phyloP scores from a whole-genome alignment of 2,888 invertebrate species.

The Macropis europaea region DNA sequence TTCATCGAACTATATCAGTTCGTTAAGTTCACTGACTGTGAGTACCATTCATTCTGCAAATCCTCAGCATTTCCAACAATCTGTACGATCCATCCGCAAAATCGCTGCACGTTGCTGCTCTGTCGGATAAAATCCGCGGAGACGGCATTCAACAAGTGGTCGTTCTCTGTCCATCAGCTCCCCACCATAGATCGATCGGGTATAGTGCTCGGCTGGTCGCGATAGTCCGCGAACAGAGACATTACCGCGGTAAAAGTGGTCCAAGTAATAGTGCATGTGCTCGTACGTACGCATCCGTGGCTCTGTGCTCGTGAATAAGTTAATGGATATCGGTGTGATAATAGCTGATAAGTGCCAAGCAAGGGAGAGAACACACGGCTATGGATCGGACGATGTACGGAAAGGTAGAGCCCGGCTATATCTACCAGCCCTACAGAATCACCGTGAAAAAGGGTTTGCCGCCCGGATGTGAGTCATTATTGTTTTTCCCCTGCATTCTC shows the following conservation, averaged over 20 bases:
- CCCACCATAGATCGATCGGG: constrained; percentile 40
- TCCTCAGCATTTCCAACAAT: too few relatives aligned
- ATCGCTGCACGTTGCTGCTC: too few relatives aligned
- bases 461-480: constrained; percentile 89
- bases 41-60: too few relatives aligned
- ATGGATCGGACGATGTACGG: constrained; percentile 97
- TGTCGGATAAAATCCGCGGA: constrained; percentile 34
- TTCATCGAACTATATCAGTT: too few relatives aligned
- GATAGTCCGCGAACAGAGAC: constrained; percentile 37
- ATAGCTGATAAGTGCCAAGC: background rate
- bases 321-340: constrained; percentile 7
- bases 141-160: constrained; percentile 53
- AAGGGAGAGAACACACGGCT: constrained; percentile 21
- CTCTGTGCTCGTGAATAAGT: background rate
- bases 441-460: constrained; percentile 91
- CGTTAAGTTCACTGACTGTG: too few relatives aligned
- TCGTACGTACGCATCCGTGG: constrained; percentile 17
- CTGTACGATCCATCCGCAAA: too few relatives aligned
- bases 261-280: constrained; percentile 23
- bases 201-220: constrained; percentile 26
- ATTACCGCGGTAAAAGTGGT: constrained; percentile 32
- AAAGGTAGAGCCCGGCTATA: constrained; percentile 89
- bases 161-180: constrained; percentile 27
- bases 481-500: background rate
- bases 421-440: constrained; percentile 92